These are phyloP conservation scores for Actinia tenebrosa DNA, from an alignment of 64 coral and sea anemone species.

Conservation along the genomic window DNA sequence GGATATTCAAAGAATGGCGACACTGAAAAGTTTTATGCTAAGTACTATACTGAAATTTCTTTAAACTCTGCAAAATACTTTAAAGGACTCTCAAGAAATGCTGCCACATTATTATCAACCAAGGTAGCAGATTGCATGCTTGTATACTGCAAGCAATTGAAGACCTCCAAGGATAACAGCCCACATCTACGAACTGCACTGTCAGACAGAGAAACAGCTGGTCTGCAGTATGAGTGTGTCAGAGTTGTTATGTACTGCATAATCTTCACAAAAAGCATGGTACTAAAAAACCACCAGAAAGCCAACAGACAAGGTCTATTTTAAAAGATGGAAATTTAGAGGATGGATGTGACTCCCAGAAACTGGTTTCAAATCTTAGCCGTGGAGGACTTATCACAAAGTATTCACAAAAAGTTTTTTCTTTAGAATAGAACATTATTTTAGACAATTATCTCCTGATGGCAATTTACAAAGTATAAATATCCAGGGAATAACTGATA, in stretches of 20 bases:
- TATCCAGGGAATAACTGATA: neutral
- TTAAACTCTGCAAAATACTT: neutral
- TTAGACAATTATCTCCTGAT: conserved; percentile 19
- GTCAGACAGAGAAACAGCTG: conserved; percentile 40
- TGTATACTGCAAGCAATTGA: conserved; percentile 20
- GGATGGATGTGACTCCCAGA: neutral
- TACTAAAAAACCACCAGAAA: neutral
- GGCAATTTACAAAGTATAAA: conserved; percentile 8
- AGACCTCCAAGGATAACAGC: neutral
- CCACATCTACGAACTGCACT: conserved; percentile 13
- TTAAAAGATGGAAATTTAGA: neutral
- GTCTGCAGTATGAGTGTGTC: conserved; percentile 32
- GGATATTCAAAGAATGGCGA: neutral
- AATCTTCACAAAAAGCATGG: neutral
- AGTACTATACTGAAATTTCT: neutral
- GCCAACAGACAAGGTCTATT: neutral
- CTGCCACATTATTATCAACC: conserved; percentile 48
- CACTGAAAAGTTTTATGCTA: neutral
- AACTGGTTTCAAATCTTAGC: conserved; percentile 1
- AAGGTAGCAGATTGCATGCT: conserved; percentile 55
- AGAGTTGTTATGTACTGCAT: conserved; percentile 33
- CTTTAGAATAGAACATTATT: conserved; percentile 13
- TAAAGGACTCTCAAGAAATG: conserved; percentile 50
- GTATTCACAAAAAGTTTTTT: conserved; percentile 6
- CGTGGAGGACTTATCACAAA: conserved; percentile 28